Evolutionary conservation across 2,888 invertebrate genomes (phyloP).

Genomic region (Epirrhoe alternata): DNA sequence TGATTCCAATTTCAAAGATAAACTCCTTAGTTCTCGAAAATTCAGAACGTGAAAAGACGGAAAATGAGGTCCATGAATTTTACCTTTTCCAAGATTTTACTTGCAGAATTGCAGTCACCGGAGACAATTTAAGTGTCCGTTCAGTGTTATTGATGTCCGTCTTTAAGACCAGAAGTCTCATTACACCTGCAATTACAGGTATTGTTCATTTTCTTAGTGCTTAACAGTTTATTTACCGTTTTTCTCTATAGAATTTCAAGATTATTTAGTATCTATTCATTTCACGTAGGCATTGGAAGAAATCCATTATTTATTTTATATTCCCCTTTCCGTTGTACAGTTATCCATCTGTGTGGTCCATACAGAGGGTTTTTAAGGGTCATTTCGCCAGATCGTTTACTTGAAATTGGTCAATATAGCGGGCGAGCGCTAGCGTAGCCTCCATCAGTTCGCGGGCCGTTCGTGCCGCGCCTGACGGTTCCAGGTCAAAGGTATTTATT

Average conservation of each 20-base stretch:
- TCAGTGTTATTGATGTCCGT: conserved; percentile 19
- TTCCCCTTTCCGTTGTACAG: conserved; percentile 32
- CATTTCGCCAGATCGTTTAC: conserved; percentile 40
- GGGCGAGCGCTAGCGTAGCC: conserved; percentile 44
- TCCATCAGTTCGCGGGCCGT: conserved; percentile 60
- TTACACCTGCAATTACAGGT: conserved; percentile 20
- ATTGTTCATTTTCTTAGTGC: conserved; percentile 26
- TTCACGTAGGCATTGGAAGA: conserved; percentile 26
- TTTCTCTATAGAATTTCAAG: conserved; percentile 18
- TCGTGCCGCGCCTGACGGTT: conserved; percentile 65
- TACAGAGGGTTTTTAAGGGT: conserved; percentile 39
- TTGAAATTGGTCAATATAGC: conserved; percentile 53
- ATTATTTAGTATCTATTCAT: conserved; percentile 23
- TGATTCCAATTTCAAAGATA: too few species aligned
- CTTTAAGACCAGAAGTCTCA: conserved; percentile 30
- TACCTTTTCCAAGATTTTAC: background rate
- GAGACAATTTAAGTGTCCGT: conserved; percentile 16
- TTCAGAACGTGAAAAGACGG: background rate
- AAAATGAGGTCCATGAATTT: background rate
- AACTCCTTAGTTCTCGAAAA: background rate
- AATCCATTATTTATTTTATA: conserved; percentile 35
- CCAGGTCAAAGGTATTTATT: conserved; percentile 77
- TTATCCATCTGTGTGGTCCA: conserved; percentile 41
- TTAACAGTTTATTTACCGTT: conserved; percentile 32
- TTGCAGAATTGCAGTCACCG: conserved; percentile 2